Evolutionary conservation across 2,113 vertebrate genomes (phyloP).

Genomic region (Sardina pilchardus): DNA sequence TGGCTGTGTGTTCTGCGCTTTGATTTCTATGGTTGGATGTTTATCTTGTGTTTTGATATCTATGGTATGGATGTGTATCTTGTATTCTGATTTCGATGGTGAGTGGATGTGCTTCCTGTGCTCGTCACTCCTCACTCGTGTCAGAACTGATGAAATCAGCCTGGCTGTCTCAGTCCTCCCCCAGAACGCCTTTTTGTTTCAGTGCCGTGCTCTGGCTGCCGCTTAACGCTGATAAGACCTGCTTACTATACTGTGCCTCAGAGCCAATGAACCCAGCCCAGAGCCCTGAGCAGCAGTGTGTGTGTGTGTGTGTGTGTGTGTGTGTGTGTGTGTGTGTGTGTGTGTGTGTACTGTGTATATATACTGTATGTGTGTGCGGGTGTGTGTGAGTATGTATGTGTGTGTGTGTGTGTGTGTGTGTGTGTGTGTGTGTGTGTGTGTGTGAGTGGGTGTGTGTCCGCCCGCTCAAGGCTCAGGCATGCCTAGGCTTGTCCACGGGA

Average conservation of each 20-base stretch:
- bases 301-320: too few species aligned
- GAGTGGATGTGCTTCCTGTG: neutral
- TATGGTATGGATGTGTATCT: neutral
- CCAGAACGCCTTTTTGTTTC: neutral
- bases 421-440: neutral
- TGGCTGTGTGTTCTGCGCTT: too few species aligned
- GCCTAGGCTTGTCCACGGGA: slow-evolving; percentile 34
- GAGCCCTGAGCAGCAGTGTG: neutral
- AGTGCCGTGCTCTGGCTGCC: neutral
- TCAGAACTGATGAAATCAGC: neutral
- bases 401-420: too few species aligned
- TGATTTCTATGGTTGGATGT: neutral
- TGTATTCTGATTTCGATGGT: neutral
- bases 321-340: too few species aligned
- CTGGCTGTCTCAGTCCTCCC: neutral
- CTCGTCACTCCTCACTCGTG: neutral
- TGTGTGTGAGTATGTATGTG: neutral
- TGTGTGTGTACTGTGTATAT: too few species aligned
- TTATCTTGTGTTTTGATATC: neutral
- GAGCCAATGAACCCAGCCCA: neutral
- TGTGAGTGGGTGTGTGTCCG: neutral
- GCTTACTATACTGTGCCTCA: too few species aligned
- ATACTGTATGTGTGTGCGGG: too few species aligned
- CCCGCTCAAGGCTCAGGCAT: slow-evolving; percentile 18
- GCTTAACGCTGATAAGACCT: neutral